Evolutionary conservation across 2,113 vertebrate genomes (phyloP).

Genomic region (Anhinga anhinga): DNA sequence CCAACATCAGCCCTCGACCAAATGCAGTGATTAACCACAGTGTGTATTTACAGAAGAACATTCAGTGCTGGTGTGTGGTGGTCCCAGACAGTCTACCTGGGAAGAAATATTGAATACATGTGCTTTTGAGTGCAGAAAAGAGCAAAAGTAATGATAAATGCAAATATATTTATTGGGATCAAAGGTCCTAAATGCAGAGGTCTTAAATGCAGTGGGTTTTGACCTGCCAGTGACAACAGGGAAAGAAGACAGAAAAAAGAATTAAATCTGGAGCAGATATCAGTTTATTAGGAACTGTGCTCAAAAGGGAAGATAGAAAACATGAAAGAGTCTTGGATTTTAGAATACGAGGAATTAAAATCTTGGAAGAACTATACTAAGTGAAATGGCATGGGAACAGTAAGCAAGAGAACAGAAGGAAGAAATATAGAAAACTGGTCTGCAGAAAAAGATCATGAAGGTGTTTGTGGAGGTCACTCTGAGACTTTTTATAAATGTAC

Average conservation of each 20-base stretch:
- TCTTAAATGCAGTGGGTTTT: neutral
- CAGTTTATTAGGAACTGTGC: neutral
- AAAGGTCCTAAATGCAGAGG: neutral
- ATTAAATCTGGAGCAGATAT: neutral
- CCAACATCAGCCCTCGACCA: neutral
- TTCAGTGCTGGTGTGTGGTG: neutral
- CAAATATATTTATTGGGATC: neutral
- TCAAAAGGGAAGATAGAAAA: neutral
- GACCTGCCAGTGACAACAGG: neutral
- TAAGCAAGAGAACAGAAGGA: neutral
- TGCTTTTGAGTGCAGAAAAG: neutral
- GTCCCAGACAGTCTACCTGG: neutral
- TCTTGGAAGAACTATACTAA: neutral
- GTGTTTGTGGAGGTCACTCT: neutral
- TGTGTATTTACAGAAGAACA: neutral
- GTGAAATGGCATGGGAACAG: neutral
- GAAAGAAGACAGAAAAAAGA: neutral
- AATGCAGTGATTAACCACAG: neutral
- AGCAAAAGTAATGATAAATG: neutral
- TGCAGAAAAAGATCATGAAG: neutral
- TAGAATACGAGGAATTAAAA: neutral
- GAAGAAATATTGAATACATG: neutral
- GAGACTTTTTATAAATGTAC: neutral
- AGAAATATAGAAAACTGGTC: neutral
- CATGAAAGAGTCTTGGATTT: neutral